Base-by-base conservation (phyloP, 2,113 vertebrate species). In the Protobothrops mucrosquamatus region DNA sequence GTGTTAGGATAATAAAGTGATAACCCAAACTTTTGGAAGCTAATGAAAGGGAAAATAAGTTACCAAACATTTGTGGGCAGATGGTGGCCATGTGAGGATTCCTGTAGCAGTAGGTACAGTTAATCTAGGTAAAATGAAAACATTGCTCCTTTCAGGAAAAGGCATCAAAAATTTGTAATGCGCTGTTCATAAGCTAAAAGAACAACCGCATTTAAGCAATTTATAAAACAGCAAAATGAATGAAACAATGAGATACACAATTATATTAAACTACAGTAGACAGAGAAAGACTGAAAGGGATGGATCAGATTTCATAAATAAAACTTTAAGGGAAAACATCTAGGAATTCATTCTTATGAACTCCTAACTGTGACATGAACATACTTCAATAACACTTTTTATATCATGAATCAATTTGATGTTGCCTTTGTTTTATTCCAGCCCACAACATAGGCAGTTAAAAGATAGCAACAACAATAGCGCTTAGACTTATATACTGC, bases 221-320 rank as follows among this genome's bases (percentile, higher is more conserved):
- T 91, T 14, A 54, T 1, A n/a, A 91, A 93, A 85, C 52, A 95
- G 92, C 3, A 9, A 92, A 94, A 95, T 85, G 51, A 52, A 9
- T 95, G n/a, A 88, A 96, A 43, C 81, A 55, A 10, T 59, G 91
- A 87, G 15, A 91, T 57, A 61, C n/a, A 90, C 88, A 92, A 81
- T 89, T 87, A 89, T 23, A 69, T 34, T 0, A 6, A 93, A 48
- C 46, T 88, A 0, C 24, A n/a, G n/a, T 81, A 59, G 94, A 95
- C 89, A 94, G 93, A 92, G 90, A 93, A 94, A 88, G 55, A 85
- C 93, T 74, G 34, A 94, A 93, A 92, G 81, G 95, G 74, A 85
- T 34, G 94, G 90, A 96, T 95, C 86, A 96, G 95, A 96, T 39
- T 81, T 81, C 69, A 39, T 81, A 39, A 81, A 81, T 81, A 39